Conservation (phyloP, 1,140 invertebrate genomes). For the Capitella teleta region DNA sequence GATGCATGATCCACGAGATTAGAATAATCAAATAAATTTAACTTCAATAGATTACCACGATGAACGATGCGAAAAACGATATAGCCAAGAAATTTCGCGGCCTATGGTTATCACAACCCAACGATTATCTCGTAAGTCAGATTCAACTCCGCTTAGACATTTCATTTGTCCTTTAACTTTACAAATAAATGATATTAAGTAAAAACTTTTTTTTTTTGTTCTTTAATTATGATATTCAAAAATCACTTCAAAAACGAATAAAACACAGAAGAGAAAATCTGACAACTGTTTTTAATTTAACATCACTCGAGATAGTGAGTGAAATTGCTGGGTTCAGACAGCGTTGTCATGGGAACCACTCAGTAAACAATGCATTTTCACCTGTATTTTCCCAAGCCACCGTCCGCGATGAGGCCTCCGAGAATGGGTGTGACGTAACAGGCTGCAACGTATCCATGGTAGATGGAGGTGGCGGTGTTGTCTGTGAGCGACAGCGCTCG, state of each 20-base stretch:
- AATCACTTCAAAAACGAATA: neutral
- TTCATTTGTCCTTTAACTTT: no score
- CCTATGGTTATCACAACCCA: no score
- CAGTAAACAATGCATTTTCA: constrained; percentile 23
- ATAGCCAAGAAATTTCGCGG: no score
- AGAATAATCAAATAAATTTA: no score
- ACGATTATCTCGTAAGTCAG: no score
- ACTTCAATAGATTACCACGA: no score
- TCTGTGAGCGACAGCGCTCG: constrained; percentile 49
- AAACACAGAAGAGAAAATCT: neutral
- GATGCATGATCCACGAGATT: no score
- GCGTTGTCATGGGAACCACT: neutral
- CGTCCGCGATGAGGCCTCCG: constrained; percentile 79
- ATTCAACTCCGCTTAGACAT: no score
- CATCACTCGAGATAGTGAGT: neutral
- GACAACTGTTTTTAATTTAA: neutral
- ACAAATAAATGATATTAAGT: no score
- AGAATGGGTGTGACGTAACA: constrained; percentile 77
- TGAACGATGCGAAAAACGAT: no score
- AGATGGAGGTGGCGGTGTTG: constrained; percentile 62
- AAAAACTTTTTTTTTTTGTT: no score
- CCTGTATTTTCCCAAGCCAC: constrained; percentile 71
- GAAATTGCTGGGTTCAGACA: neutral
- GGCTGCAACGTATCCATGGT: constrained; percentile 70
- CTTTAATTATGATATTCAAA: neutral